Conservation (phyloP, 2,113 vertebrate genomes). For the rabbit (Oryctolagus cuniculus) region DNA sequence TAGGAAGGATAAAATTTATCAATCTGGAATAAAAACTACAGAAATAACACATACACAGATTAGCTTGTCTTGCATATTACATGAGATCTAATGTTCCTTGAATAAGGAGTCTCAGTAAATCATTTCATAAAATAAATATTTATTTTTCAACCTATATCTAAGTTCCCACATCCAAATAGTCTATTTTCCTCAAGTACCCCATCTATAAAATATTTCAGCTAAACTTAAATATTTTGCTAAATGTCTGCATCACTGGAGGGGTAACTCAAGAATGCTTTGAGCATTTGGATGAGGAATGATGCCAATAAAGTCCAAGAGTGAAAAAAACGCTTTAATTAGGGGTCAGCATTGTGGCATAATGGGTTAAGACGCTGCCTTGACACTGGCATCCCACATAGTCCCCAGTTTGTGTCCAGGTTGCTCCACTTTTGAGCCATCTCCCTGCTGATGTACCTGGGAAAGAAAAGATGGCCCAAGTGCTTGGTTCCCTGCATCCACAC, state of each 20-base stretch:
- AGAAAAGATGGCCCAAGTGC: too few species aligned
- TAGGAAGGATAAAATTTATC: constrained; percentile 11
- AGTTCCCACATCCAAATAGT: constrained; percentile 19
- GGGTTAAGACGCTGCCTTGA: too few species aligned
- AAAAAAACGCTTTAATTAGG: too few species aligned
- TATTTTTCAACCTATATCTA: constrained; percentile 8
- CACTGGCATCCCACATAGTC: too few species aligned
- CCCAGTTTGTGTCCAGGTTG: too few species aligned
- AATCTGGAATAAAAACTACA: constrained; percentile 23
- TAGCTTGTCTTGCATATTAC: background rate
- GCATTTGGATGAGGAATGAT: too few species aligned
- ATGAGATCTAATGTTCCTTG: background rate
- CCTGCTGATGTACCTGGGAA: too few species aligned
- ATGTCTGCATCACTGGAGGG: background rate
- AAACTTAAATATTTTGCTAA: background rate
- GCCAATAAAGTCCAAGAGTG: too few species aligned
- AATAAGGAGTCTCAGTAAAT: constrained; percentile 2
- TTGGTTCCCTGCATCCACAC: too few species aligned
- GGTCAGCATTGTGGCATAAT: too few species aligned
- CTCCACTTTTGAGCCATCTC: too few species aligned
- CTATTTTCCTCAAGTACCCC: constrained; percentile 1
- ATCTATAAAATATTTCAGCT: background rate
- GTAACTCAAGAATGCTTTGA: background rate
- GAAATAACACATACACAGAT: background rate
- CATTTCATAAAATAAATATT: constrained; percentile 41